Percentiles rank a stretch among this genome's conserved stretches.
phyloP scores from a whole-genome alignment of 2,113 vertebrate genomes.

The Sander vitreus region DNA sequence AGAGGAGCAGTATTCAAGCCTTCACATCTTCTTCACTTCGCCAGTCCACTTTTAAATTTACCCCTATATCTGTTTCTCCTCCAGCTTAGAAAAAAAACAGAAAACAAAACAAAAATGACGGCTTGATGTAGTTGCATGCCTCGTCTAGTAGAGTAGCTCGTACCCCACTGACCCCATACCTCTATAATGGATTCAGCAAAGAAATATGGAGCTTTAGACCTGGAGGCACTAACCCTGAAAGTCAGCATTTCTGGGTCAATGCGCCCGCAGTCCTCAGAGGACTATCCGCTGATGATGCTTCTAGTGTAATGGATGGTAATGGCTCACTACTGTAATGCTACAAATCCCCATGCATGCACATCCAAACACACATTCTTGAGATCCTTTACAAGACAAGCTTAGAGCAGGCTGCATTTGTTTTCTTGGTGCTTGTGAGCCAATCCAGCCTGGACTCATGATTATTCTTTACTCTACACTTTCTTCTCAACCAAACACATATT shows the following conservation, averaged over 20 bases:
- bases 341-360: neutral
- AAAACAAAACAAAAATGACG: slow-evolving; percentile 39
- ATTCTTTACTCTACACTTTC: slow-evolving; percentile 6
- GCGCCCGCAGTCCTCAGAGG: slow-evolving; percentile 36
- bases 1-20: slow-evolving; percentile 31
- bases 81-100: slow-evolving; percentile 9
- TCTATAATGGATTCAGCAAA: slow-evolving; percentile 66
- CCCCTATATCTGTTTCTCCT: slow-evolving; percentile 48
- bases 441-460: slow-evolving; percentile 10
- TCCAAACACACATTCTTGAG: slow-evolving; percentile 16
- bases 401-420: slow-evolving; percentile 15
- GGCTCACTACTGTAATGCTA: slow-evolving; percentile 36
- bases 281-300: slow-evolving; percentile 53
- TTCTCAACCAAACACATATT: neutral
- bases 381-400: slow-evolving; percentile 25
- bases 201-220: slow-evolving; percentile 51
- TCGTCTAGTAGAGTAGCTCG: slow-evolving; percentile 46
- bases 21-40: slow-evolving; percentile 39
- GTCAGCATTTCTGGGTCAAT: slow-evolving; percentile 70
- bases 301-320: slow-evolving; percentile 58
- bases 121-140: slow-evolving; percentile 53
- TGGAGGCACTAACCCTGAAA: slow-evolving; percentile 65
- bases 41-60: slow-evolving; percentile 52
- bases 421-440: neutral
- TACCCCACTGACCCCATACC: slow-evolving; percentile 58